A percentile compares a stretch with the other conserved stretches of the same genome.
These are phyloP conservation scores for Parapristionchus giblindavisi DNA, from an alignment of 2,888 invertebrate species.

Conservation along the genomic window DNA sequence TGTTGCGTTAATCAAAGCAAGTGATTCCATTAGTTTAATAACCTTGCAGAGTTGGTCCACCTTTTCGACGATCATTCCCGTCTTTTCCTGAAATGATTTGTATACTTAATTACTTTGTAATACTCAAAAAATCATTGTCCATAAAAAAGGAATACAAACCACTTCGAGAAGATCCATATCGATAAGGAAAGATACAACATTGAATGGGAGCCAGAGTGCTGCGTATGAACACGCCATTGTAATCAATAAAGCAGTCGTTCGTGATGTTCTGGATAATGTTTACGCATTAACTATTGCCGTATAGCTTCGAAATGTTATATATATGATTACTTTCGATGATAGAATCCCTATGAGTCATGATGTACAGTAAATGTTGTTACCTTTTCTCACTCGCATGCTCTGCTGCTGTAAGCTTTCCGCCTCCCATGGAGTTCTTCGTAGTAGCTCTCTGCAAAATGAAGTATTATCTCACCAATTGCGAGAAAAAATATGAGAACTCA, in stretches of 20 bases:
- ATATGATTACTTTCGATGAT: no score
- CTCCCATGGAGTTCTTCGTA: background rate
- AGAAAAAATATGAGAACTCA: no score
- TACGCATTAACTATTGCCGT: no score
- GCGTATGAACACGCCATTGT: constrained; percentile 69
- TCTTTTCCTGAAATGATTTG: constrained; percentile 54
- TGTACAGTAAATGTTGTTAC: no score
- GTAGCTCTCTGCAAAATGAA: constrained; percentile 8
- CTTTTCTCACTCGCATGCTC: constrained; percentile 35
- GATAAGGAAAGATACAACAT: constrained; percentile 64
- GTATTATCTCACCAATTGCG: no score
- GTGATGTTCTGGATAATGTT: constrained; percentile 53
- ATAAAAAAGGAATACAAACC: background rate
- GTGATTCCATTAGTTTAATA: background rate
- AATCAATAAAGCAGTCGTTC: constrained; percentile 64
- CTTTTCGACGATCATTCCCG: constrained; percentile 59
- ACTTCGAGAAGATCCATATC: constrained; percentile 60
- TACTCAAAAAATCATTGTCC: background rate
- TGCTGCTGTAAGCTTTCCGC: background rate
- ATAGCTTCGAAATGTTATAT: no score
- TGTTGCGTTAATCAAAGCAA: background rate
- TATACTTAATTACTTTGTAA: background rate
- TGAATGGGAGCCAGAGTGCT: constrained; percentile 68
- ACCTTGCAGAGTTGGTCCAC: constrained; percentile 67
- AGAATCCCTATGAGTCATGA: no score